These are phyloP conservation scores for Leuciscus waleckii DNA, from an alignment of 2,797 vertebrate species.

Conservation along the genomic window DNA sequence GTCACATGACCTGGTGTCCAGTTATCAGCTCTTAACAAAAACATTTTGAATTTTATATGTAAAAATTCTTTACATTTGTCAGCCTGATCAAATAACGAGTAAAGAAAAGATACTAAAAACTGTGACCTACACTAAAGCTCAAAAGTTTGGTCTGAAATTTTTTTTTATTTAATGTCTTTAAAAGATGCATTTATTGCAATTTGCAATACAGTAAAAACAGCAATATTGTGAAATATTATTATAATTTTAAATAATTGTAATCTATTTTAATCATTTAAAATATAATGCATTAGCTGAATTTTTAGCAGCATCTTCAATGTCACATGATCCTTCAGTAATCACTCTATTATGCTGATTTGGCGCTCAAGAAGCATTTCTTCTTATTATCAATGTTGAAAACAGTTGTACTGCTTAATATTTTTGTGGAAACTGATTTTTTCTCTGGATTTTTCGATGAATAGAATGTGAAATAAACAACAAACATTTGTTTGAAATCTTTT, in stretches of 20 bases:
- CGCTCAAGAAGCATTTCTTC: neutral
- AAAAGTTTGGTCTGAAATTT: neutral
- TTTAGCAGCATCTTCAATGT: neutral
- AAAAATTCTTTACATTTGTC: neutral
- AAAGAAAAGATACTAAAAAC: neutral
- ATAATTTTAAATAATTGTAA: neutral
- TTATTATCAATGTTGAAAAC: neutral
- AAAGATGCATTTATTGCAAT: neutral
- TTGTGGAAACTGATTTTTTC: neutral
- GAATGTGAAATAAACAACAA: neutral
- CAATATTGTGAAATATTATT: neutral
- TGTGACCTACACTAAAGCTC: neutral
- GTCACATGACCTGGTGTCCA: neutral
- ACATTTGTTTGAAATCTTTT: neutral
- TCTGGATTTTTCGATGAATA: neutral
- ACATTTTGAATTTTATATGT: neutral
- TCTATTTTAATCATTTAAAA: neutral
- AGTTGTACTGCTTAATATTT: neutral
- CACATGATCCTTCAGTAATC: neutral
- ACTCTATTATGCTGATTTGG: neutral
- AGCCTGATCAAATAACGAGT: neutral
- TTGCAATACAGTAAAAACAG: neutral
- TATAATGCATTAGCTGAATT: neutral
- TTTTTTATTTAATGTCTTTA: neutral
- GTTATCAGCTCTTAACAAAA: neutral